Evolutionary conservation across 1,140 invertebrate species (phyloP).

Genomic region (Anoplophora glabripennis): DNA sequence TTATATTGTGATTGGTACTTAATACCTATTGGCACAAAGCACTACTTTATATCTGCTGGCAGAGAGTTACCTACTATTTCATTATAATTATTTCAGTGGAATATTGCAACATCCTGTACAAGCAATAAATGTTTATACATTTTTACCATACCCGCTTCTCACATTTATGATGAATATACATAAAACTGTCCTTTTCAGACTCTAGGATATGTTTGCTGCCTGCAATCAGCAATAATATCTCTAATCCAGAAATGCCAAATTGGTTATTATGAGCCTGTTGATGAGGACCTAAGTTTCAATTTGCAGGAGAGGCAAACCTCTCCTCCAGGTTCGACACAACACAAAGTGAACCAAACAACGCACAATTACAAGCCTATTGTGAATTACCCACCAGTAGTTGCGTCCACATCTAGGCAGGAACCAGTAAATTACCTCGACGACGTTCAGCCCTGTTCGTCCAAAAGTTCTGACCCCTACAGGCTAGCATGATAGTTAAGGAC

Average conservation of each 20-base stretch:
- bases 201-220: constrained; percentile 46
- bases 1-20: too few relatives aligned
- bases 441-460: constrained; percentile 48
- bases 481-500: constrained; percentile 37
- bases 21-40: too few relatives aligned
- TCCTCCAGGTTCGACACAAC: constrained; percentile 35
- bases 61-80: too few relatives aligned
- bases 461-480: constrained; percentile 40
- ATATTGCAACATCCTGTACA: too few relatives aligned
- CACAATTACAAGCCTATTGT: constrained; percentile 48
- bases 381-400: constrained; percentile 34
- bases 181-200: constrained; percentile 36
- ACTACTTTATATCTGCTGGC: too few relatives aligned
- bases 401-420: constrained; percentile 42
- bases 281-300: constrained; percentile 45
- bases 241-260: constrained; percentile 44
- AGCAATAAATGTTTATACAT: too few relatives aligned
- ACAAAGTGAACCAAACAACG: constrained; percentile 43
- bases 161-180: not conserved
- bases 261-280: constrained; percentile 44
- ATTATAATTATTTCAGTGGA: too few relatives aligned
- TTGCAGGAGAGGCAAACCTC: constrained; percentile 43
- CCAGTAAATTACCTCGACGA: constrained; percentile 44
- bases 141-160: too few relatives aligned
- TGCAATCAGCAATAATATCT: constrained; percentile 45